These are phyloP conservation scores for Brienomyrus brachyistius DNA, from an alignment of 2,113 vertebrate genomes.

Conservation along the genomic window DNA sequence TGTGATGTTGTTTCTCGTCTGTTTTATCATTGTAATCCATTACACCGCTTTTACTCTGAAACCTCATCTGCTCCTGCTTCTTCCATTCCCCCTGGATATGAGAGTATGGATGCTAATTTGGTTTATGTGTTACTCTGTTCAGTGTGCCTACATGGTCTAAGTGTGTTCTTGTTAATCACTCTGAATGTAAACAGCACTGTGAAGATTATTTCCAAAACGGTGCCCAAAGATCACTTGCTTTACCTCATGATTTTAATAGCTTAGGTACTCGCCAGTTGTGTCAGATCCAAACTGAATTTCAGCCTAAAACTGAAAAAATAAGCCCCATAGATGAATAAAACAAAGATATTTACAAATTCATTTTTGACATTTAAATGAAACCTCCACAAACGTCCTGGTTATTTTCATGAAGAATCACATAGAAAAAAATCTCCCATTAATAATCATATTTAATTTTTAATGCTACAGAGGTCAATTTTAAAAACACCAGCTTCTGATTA, in stretches of 20 bases:
- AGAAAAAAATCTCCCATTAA: not conserved
- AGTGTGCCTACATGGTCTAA: not conserved
- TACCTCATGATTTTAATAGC: not conserved
- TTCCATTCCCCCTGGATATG: too few species aligned
- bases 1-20: too few species aligned
- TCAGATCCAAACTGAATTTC: not conserved
- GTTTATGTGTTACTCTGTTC: not conserved
- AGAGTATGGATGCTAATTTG: not conserved
- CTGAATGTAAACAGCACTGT: not conserved
- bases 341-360: not conserved
- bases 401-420: not conserved
- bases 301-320: not conserved
- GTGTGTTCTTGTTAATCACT: not conserved
- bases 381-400: not conserved
- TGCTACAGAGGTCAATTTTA: not conserved
- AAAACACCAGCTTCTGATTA: not conserved
- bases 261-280: not conserved
- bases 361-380: not conserved
- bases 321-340: not conserved
- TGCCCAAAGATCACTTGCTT: not conserved
- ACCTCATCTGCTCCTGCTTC: too few species aligned
- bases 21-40: not conserved
- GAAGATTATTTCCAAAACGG: not conserved
- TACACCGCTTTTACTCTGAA: too few species aligned
- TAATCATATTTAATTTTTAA: not conserved